Percentiles rank a stretch among this genome's conserved stretches.
These are phyloP conservation scores for Epistrophe eligans DNA, from an alignment of 2,888 invertebrate genomes.

Conservation along the genomic window DNA sequence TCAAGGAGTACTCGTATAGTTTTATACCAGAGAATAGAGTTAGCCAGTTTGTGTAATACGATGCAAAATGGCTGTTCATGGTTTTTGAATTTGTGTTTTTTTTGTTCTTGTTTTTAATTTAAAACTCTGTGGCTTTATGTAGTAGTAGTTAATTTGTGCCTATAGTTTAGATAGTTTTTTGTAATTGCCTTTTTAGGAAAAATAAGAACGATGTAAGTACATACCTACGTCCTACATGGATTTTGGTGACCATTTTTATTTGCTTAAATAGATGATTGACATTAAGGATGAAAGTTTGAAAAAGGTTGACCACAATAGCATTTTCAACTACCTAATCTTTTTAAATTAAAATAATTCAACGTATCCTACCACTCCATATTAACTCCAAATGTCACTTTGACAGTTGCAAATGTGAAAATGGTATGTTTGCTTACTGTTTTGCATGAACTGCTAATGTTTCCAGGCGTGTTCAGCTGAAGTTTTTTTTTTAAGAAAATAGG, in stretches of 20 bases:
- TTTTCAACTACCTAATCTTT: no score
- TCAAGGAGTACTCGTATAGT: conserved; percentile 5
- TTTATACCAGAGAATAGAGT: conserved; percentile 7
- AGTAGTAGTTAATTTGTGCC: background rate
- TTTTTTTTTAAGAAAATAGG: no score
- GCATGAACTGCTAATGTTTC: no score
- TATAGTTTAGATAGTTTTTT: background rate
- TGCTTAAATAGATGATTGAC: background rate
- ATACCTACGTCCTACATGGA: no score
- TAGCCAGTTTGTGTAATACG: conserved; percentile 23
- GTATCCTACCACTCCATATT: no score
- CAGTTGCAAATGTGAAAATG: no score
- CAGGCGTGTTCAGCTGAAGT: no score
- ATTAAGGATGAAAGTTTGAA: no score
- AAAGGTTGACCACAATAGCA: no score
- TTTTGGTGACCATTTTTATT: background rate
- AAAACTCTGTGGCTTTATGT: background rate
- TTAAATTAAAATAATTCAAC: no score
- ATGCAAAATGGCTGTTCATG: conserved; percentile 28
- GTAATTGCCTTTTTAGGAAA: background rate
- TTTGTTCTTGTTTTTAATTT: background rate
- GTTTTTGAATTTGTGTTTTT: background rate
- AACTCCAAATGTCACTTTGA: no score
- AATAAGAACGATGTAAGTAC: background rate
- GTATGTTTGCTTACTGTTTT: no score